Base-by-base conservation (phyloP, 2,113 vertebrate species). In the Reinhardtius hippoglossoides region DNA sequence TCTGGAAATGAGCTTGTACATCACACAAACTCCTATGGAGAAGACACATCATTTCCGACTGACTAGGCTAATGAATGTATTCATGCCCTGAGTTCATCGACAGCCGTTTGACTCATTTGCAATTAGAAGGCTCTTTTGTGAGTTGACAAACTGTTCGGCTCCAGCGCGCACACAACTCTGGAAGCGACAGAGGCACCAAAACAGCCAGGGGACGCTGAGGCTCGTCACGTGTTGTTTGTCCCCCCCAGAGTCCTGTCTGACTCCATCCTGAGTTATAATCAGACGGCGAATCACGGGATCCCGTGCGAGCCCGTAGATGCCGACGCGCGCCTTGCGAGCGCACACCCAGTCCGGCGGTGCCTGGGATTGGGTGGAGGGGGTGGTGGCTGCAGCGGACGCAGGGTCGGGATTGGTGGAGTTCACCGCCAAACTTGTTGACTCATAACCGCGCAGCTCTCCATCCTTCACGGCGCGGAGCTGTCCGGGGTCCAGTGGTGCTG, bases 381-480 rank as follows among this genome's bases (percentile, higher is more conserved):
- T 18, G 46, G 82, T 71, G 82, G 80, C 60, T 82, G 80, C 67
- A 80, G 81, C 67, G 75, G 80, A 87, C 86, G 84, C 68, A 91
- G 76, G 57, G 73, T 89, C 89, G 23, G 85, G 92, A 94, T 94
- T 94, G 92, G 85, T 88, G 83, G 90, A 92, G 81, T 83, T 79
- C 81, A 77, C 85, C 87, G 83, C 88, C 88, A 85, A 94, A 93
- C 87, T 91, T 93, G 88, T 94, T 91, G 90, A 91, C 89, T 93
- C 92, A 87, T 77, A 82, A 75, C 77, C 24, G 79, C 83, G 74
- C 88, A 58, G 70, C 82, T 67, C 76, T 81, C 71, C 71, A 78
- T 83, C 80, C 79, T 69, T 62, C 80, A 74, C 84, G 73, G 65
- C 88, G 65, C 83, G 87, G 88, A 91, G 91, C 93, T 93, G 87